Evolutionary conservation across 64 coral and sea anemone species (phyloP), one percentile per base, ranked within the genome.

Genomic region (Porites lutea): DNA sequence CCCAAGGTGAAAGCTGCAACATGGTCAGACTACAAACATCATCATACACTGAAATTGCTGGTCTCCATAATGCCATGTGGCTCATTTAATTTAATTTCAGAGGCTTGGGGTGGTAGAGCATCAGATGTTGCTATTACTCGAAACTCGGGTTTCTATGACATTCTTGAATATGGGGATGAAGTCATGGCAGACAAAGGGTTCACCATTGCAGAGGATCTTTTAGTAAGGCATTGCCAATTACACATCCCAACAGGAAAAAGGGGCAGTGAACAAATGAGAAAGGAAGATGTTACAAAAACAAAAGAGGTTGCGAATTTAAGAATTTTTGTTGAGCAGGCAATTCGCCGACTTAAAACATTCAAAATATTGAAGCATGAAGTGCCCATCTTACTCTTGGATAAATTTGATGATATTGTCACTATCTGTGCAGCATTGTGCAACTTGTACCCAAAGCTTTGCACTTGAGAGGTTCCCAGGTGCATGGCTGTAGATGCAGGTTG

Each of bases 181-280:
- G 71, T 88, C 8, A 89, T 89, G 87, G 87, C 87, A 19, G 87
- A 88, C 57, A 76, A n/a, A 44, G 87, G 87, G 14, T 88, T 88
- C 75, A 88, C 86, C 59, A 88, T 88, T 27, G 53, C 86, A 44
- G 72, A 88, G 44, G 86, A 88, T 76, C 68, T 88, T 19, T 58
- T 88, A 19, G 8, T 63, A 6, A 74, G 86, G 68, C 59, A 86
- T 57, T 20, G 22, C 51, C 64, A 66, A 18, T 47, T 87, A 14
- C 86, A 88, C 46, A 88, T 88, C 16, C 86, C 71, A 16, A 69
- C 86, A 75, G 71, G 86, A 60, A 88, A 82, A 76, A 19, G 71
- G 61, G 86, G 86, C 18, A 69, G 75, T 22, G 71, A 76, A 59
- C 86, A 88, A 48, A 60, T 88, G 70, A 58, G 62, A 61, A 66